These are phyloP conservation scores for Mionectes olivaceus DNA, from an alignment of 2,797 vertebrate genomes.

Conservation along the genomic window DNA sequence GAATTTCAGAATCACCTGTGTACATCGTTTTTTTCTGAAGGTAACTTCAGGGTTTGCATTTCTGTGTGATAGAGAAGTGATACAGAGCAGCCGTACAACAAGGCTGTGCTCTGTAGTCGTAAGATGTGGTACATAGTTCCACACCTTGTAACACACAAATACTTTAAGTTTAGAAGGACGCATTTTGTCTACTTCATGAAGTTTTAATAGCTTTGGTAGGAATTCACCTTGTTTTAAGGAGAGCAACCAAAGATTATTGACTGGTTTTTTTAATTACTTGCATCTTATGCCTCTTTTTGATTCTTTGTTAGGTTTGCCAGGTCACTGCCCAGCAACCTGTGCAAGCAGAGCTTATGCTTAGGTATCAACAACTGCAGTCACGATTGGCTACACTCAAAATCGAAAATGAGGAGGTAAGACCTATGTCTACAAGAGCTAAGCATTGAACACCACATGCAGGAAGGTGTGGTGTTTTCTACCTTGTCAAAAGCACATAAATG, in stretches of 20 bases:
- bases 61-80: background rate
- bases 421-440: background rate
- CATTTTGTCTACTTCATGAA: background rate
- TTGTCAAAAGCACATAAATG: background rate
- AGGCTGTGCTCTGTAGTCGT: background rate
- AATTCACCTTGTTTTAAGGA: background rate
- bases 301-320: slow-evolving; percentile 88
- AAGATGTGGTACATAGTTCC: background rate
- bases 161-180: background rate
- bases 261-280: background rate
- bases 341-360: slow-evolving; percentile 92
- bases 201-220: background rate
- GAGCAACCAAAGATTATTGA: background rate
- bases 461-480: background rate
- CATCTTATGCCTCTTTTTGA: slow-evolving; percentile 19
- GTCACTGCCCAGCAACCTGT: slow-evolving; percentile 94
- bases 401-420: slow-evolving; percentile 95
- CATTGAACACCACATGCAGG: background rate
- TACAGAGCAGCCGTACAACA: background rate
- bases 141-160: background rate
- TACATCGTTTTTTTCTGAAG: background rate
- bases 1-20: background rate
- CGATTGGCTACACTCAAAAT: slow-evolving; percentile 95
- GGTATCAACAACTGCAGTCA: slow-evolving; percentile 97
- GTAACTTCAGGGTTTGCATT: background rate